Conservation (phyloP, 2,113 vertebrate genomes). For the Phaethon lepturus region DNA sequence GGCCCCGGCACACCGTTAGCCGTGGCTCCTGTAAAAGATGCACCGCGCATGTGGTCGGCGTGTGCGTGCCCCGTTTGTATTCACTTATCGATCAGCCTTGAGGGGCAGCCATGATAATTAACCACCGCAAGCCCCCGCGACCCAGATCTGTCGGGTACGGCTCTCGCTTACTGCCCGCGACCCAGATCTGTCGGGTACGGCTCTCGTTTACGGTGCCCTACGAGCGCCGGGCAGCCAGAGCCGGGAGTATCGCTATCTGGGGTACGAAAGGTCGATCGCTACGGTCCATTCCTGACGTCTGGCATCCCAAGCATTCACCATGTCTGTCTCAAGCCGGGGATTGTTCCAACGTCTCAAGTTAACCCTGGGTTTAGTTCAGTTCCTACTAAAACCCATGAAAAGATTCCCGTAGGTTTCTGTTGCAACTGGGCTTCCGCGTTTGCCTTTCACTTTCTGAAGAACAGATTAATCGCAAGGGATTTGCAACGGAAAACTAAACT, state of each 20-base stretch:
- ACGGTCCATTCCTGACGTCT: background rate
- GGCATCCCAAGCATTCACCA: background rate
- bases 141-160: fast-evolving
- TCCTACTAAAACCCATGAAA: background rate
- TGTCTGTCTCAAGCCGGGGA: background rate
- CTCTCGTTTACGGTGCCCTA: fast-evolving
- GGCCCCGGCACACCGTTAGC: fast-evolving
- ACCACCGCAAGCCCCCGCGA: fast-evolving
- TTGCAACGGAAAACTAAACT: background rate
- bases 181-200: fast-evolving
- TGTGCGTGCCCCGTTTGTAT: background rate
- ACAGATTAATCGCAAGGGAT: background rate
- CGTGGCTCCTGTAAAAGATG: background rate
- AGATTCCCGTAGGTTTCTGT: background rate
- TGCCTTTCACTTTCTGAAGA: conserved; percentile 14
- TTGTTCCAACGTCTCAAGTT: fast-evolving
- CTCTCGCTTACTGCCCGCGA: fast-evolving
- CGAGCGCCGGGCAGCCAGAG: fast-evolving
- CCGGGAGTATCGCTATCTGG: fast-evolving
- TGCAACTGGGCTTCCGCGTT: background rate
- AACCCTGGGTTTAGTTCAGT: background rate
- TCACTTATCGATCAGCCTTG: background rate
- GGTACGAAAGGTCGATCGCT: fast-evolving
- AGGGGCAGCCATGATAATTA: background rate
- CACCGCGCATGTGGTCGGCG: fast-evolving